phyloP scores from a whole-genome alignment of 2,797 vertebrate species.

The Karalla daura region DNA sequence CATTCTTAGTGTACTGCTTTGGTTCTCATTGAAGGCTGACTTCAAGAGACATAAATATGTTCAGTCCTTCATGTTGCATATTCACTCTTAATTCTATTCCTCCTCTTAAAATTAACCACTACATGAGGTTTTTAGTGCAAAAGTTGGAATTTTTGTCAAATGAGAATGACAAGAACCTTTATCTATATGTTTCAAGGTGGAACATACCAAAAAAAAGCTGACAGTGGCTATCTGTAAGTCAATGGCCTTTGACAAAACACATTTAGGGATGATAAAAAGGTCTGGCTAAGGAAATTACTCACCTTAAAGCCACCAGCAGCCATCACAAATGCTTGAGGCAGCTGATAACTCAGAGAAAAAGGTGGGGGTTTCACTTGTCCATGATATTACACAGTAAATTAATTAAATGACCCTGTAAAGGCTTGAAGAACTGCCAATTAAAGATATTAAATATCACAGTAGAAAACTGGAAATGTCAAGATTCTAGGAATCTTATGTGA shows the following conservation, averaged over 20 bases:
- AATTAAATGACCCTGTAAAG: conserved; percentile 24
- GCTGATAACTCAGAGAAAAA: conserved; percentile 34
- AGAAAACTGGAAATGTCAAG: conserved; percentile 46
- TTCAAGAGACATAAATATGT: conserved; percentile 8
- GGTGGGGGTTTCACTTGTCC: conserved; percentile 20
- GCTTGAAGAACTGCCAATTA: conserved; percentile 39
- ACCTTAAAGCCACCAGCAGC: conserved; percentile 56
- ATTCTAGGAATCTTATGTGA: conserved; percentile 7
- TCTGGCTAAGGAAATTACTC: conserved; percentile 55
- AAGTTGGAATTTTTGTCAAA: conserved; percentile 2
- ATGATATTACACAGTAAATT: conserved; percentile 49
- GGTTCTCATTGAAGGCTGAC: conserved; percentile 26
- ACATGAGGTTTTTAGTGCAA: background rate
- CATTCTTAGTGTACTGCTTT: conserved; percentile 6
- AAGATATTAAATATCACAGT: conserved; percentile 43
- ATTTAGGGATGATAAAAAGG: conserved; percentile 60
- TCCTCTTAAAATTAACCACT: background rate
- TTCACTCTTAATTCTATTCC: background rate
- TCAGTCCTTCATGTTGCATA: conserved; percentile 25
- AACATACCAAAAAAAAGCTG: conserved; percentile 34
- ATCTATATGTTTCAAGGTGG: conserved; percentile 33
- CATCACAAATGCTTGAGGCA: conserved; percentile 28
- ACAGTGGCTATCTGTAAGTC: conserved; percentile 45
- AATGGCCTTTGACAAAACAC: conserved; percentile 68
- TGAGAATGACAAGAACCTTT: conserved; percentile 22